phyloP scores from a whole-genome alignment of 35 echinoderm and acorn worm genomes.

The Apostichopus japonicus region DNA sequence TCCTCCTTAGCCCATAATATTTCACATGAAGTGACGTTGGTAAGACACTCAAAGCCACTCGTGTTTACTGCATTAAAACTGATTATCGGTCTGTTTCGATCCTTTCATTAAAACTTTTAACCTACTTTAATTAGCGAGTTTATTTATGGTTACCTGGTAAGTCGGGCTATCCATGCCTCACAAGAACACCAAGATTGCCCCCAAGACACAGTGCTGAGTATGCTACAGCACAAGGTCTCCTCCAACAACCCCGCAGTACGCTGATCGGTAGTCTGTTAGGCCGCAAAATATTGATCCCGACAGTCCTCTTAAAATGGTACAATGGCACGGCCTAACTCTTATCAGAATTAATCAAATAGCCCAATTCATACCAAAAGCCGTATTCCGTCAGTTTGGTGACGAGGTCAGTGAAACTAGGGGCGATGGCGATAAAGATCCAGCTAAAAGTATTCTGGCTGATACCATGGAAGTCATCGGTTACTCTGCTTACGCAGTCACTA shows the following conservation, averaged over 20 bases:
- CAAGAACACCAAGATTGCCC: too few species aligned
- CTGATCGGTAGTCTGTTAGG: conserved; percentile 18
- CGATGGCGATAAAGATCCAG: conserved; percentile 35
- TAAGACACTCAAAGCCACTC: too few species aligned
- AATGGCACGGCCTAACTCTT: not conserved
- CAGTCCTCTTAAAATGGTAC: not conserved
- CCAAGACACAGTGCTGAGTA: conserved; percentile 19
- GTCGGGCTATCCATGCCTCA: too few species aligned
- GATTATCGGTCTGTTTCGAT: too few species aligned
- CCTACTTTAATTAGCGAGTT: too few species aligned
- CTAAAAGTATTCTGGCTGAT: conserved; percentile 50
- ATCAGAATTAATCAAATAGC: not conserved
- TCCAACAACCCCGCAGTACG: conserved; percentile 19
- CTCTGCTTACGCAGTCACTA: conserved; percentile 18
- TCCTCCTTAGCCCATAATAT: too few species aligned
- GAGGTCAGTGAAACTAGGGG: not conserved
- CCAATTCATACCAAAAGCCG: not conserved
- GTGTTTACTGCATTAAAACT: too few species aligned
- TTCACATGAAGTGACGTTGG: too few species aligned
- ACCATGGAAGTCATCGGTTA: conserved; percentile 69
- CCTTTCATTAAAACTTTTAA: too few species aligned
- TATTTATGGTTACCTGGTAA: too few species aligned
- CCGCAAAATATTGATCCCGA: not conserved
- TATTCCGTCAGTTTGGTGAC: not conserved
- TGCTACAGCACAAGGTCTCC: not conserved